Evolutionary conservation across 2,113 vertebrate genomes (phyloP).

Genomic region (Nanorana parkeri): DNA sequence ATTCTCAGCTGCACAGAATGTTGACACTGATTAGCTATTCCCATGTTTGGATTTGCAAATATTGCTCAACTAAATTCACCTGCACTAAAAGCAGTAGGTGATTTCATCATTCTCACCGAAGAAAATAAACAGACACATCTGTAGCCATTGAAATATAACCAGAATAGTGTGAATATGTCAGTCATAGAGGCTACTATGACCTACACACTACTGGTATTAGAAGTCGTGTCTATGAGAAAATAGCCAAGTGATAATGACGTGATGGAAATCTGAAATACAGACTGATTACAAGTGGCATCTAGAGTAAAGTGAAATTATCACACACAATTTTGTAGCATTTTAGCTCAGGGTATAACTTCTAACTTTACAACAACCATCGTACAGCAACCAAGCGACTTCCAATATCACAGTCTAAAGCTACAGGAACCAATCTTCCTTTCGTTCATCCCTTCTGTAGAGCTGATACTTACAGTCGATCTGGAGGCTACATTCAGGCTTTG

Average conservation of each 20-base stretch:
- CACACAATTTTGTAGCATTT: too few species aligned
- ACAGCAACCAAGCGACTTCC: too few species aligned
- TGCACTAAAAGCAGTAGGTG: conserved; percentile 40
- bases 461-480: too few species aligned
- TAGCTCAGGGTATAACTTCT: too few species aligned
- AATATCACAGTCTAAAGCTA: too few species aligned
- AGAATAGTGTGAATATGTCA: neutral
- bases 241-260: neutral
- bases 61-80: conserved; percentile 17
- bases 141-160: conserved; percentile 13
- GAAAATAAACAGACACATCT: conserved; percentile 32
- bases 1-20: conserved; percentile 37
- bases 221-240: neutral
- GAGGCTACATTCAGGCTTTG: too few species aligned
- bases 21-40: conserved; percentile 45
- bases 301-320: too few species aligned
- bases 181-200: neutral
- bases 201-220: neutral
- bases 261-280: neutral
- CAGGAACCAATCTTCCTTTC: too few species aligned
- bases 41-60: conserved; percentile 50
- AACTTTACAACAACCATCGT: too few species aligned
- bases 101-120: conserved; percentile 44
- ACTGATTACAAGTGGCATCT: neutral
- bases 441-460: too few species aligned